Conservation (phyloP, 2,113 vertebrate genomes). For the Chroicocephalus ridibundus region DNA sequence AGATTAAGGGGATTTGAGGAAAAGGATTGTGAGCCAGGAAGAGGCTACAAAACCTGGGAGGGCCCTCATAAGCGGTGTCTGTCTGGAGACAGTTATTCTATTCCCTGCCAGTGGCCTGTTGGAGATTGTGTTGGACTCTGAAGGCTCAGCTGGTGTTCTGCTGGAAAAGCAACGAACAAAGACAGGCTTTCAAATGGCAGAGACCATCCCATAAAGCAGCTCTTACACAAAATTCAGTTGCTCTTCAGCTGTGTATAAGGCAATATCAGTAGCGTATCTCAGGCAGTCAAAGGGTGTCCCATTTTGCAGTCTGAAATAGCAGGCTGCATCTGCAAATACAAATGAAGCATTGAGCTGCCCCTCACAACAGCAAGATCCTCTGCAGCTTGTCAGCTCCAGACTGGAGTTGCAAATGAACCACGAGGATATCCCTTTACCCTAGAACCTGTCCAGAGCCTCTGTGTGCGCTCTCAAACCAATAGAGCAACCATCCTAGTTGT, state of each 20-base stretch:
- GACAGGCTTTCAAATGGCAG: background rate
- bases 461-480: background rate
- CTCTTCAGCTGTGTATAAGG: background rate
- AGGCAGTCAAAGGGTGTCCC: background rate
- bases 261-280: background rate
- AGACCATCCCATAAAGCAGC: background rate
- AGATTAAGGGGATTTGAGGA: background rate
- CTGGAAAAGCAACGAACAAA: conserved; percentile 6
- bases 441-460: background rate
- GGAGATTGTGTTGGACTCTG: background rate
- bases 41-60: background rate
- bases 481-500: background rate
- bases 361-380: background rate
- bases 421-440: accelerated
- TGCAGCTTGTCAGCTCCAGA: background rate
- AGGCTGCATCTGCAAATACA: background rate
- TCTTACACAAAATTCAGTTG: background rate
- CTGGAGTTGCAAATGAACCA: background rate
- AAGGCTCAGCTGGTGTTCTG: background rate
- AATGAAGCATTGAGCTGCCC: background rate
- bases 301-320: background rate
- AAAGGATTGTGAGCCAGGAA: background rate
- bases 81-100: background rate
- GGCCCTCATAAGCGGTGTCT: background rate
- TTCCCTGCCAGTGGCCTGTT: background rate